A percentile compares a stretch with the other conserved stretches of the same genome.
These are phyloP conservation scores for Euborellia annulipes DNA, from an alignment of 1,140 invertebrate genomes.

Conservation along the genomic window DNA sequence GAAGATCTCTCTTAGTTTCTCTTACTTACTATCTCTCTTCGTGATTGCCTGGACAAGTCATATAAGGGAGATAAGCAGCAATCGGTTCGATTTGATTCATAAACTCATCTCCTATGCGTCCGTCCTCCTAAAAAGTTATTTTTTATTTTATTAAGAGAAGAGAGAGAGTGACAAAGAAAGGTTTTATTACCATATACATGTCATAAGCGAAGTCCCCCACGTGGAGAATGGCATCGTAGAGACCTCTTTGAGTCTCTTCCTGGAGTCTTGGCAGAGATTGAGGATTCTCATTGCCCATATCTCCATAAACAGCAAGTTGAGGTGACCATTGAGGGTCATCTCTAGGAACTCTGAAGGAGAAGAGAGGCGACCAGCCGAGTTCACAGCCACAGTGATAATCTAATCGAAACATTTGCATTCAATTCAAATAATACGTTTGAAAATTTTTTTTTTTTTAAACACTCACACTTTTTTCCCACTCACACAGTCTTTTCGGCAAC, in stretches of 20 bases:
- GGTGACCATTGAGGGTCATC: slow-evolving; percentile 56
- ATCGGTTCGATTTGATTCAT: slow-evolving; percentile 78
- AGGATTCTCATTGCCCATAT: slow-evolving; percentile 83
- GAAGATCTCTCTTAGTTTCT: too few species aligned
- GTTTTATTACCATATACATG: slow-evolving; percentile 52
- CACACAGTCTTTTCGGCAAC: too few species aligned
- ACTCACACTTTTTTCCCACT: too few species aligned
- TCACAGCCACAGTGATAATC: slow-evolving; percentile 71
- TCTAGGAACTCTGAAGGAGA: slow-evolving; percentile 53
- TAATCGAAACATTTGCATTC: too few species aligned
- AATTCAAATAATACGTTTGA: too few species aligned
- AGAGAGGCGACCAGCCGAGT: slow-evolving; percentile 61
- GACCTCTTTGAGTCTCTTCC: slow-evolving; percentile 57
- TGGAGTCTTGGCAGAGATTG: slow-evolving; percentile 63
- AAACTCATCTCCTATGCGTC: slow-evolving; percentile 69
- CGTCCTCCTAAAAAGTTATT: slow-evolving; percentile 46
- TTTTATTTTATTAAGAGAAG: too few species aligned
- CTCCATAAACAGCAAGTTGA: slow-evolving; percentile 70
- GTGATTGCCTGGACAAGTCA: slow-evolving; percentile 84
- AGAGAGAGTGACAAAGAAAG: neutral
- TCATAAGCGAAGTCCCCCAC: slow-evolving; percentile 95
- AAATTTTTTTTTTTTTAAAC: too few species aligned
- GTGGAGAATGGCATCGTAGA: slow-evolving; percentile 80
- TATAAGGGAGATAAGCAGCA: slow-evolving; percentile 78
- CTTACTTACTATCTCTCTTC: slow-evolving; percentile 63